Evolutionary conservation across 2,888 invertebrate species (phyloP).

Genomic region (Nezara viridula): DNA sequence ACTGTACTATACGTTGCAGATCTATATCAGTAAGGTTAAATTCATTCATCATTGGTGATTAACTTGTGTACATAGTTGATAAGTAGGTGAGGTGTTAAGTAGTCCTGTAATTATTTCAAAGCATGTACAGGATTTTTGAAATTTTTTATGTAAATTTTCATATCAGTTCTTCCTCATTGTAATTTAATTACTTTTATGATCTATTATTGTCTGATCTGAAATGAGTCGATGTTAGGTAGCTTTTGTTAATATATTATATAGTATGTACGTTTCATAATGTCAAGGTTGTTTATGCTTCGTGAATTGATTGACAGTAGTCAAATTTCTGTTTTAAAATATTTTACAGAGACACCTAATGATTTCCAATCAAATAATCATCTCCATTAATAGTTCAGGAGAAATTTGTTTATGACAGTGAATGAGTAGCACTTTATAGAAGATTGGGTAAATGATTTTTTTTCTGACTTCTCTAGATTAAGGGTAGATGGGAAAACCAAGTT

Average conservation of each 20-base stretch:
- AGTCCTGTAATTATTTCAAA: background rate
- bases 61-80: conserved; percentile 11
- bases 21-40: background rate
- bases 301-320: background rate
- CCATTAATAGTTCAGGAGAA: too few relatives aligned
- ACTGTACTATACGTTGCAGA: background rate
- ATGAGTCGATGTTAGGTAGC: background rate
- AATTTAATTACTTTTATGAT: background rate
- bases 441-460: too few relatives aligned
- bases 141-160: background rate
- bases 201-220: background rate
- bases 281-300: background rate
- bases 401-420: too few relatives aligned
- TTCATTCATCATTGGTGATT: background rate
- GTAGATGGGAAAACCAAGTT: too few relatives aligned
- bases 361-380: background rate
- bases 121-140: background rate
- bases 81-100: background rate
- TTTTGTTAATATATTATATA: background rate
- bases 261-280: background rate
- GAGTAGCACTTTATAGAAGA: too few relatives aligned
- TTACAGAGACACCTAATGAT: background rate
- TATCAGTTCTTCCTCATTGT: background rate
- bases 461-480: too few relatives aligned
- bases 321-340: background rate